phyloP scores from a whole-genome alignment of 1,140 invertebrate species.

The Hypsibius dujardini region DNA sequence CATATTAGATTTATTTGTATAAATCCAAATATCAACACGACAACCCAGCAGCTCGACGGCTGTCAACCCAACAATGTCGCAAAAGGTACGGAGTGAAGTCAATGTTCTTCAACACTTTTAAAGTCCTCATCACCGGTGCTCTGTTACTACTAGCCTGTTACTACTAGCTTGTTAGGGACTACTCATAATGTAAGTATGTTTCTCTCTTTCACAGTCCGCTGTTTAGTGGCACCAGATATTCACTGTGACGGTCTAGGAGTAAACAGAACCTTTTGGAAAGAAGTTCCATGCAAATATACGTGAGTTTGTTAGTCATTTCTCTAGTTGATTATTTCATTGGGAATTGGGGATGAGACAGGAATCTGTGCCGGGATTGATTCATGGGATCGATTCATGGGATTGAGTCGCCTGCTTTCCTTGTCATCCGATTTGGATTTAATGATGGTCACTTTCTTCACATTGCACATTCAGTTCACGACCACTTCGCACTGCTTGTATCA shows the following conservation, averaged over 20 bases:
- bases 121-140: slow-evolving; percentile 2
- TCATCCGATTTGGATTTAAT: no score
- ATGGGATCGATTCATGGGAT: no score
- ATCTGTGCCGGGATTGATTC: neutral
- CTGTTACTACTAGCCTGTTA: slow-evolving; percentile 14
- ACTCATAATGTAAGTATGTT: neutral
- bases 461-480: neutral
- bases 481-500: slow-evolving; percentile 18
- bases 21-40: slow-evolving; percentile 66
- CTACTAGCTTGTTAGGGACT: slow-evolving; percentile 17
- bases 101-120: neutral
- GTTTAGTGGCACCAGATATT: slow-evolving; percentile 59
- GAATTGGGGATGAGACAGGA: neutral
- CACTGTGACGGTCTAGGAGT: slow-evolving; percentile 55
- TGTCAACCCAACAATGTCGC: slow-evolving; percentile 46
- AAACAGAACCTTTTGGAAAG: slow-evolving; percentile 57
- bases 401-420: no score
- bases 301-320: slow-evolving; percentile 40
- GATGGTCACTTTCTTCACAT: no score
- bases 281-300: slow-evolving; percentile 79
- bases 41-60: slow-evolving; percentile 66
- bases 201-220: slow-evolving; percentile 47
- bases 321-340: slow-evolving; percentile 16
- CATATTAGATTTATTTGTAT: slow-evolving; percentile 46
- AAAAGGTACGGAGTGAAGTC: slow-evolving; percentile 14